Evolutionary conservation across 2,113 vertebrate genomes (phyloP).

Genomic region (Callipepla squamata): DNA sequence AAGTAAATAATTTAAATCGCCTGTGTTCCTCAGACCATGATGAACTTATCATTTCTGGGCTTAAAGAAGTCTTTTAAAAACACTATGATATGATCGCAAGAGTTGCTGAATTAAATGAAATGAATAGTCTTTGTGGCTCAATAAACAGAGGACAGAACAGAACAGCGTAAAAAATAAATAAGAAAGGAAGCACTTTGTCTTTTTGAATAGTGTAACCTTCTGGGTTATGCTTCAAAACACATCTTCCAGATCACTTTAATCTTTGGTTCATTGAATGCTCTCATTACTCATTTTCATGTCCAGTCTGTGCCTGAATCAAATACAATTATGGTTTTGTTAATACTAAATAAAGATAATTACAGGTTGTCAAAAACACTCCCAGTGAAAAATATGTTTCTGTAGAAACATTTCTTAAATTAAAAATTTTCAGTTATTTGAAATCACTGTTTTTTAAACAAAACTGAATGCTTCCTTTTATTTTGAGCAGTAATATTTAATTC

Average conservation of each 20-base stretch:
- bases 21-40: neutral
- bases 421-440: neutral
- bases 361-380: neutral
- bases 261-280: neutral
- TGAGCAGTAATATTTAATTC: neutral
- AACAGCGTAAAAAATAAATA: neutral
- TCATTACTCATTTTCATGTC: neutral
- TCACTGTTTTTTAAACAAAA: neutral
- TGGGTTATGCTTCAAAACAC: neutral
- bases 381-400: neutral
- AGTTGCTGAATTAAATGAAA: neutral
- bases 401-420: neutral
- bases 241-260: neutral
- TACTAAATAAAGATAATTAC: neutral
- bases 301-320: neutral
- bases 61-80: neutral
- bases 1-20: neutral
- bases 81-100: neutral
- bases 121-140: neutral
- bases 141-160: neutral
- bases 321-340: neutral
- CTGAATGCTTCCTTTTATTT: neutral
- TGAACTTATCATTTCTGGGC: neutral
- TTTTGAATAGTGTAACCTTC: neutral
- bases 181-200: neutral